Evolutionary conservation across 2,888 invertebrate genomes (phyloP).

Genomic region (Caenorhabditis sp.): DNA sequence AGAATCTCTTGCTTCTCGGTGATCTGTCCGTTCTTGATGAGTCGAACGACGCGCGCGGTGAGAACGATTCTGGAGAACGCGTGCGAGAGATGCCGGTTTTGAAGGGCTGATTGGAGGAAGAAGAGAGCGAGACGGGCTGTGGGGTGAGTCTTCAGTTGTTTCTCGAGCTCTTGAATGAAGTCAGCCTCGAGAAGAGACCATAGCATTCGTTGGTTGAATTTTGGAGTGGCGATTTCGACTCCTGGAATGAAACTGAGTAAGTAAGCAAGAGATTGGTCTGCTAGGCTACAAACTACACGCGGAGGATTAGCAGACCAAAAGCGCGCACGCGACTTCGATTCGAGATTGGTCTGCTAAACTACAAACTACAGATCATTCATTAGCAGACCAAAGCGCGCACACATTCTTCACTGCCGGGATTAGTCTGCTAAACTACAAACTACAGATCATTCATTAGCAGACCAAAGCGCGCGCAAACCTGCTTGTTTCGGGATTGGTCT

Average conservation of each 20-base stretch:
- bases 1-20: conserved; percentile 63
- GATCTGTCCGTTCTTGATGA: conserved; percentile 43
- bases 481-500: no score
- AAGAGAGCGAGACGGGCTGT: conserved; percentile 27
- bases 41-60: conserved; percentile 38
- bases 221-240: conserved; percentile 48
- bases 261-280: no score
- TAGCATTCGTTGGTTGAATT: conserved; percentile 58
- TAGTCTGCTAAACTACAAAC: no score
- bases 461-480: no score
- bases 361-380: no score
- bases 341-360: no score
- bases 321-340: no score
- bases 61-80: conserved; percentile 17
- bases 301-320: background rate
- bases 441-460: no score
- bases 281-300: conserved; percentile 4
- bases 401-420: no score
- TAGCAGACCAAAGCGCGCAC: no score
- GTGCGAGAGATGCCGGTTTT: conserved; percentile 25
- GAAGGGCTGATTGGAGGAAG: conserved; percentile 16
- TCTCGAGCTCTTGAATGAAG: conserved; percentile 29
- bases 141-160: conserved; percentile 30
- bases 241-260: conserved; percentile 5
- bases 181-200: conserved; percentile 24